Evolutionary conservation across 1,140 invertebrate genomes (phyloP), one percentile per base, ranked within the genome.

Genomic region (Drosophila nasuta): DNA sequence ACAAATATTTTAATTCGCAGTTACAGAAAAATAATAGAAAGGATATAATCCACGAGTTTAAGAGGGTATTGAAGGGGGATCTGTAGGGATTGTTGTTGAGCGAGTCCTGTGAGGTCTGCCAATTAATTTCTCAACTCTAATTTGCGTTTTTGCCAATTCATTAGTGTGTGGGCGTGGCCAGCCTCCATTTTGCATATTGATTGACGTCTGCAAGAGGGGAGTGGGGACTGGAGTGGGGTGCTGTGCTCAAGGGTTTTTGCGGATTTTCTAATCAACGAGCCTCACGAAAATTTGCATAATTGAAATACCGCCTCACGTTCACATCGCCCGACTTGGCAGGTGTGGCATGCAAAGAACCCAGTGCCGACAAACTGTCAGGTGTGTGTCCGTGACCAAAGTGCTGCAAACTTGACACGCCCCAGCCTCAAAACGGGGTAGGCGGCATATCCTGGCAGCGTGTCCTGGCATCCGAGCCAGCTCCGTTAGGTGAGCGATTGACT

Each of bases 221-320:
- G 1, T 7, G 3, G 10, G 30, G 7, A 33, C 30, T 5, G 7
- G 8, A 10, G 35, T 7, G 10, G 35, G 35, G 8, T n/a, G 25
- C 20, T 48, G 28, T 49, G 74, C 75, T 82, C 68, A 69, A 77
- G 77, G 56, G 54, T 65, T 77, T 71, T 69, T 57, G 67, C 35
- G 85, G 85, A 89, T 87, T 87, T 87, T 85, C 72, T 89, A 89
- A 89, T 89, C 85, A 89, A 85, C 81, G 69, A 56, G 72, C 59
- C 69, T 64, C 57, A 57, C 72, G 38, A 79, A 83, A 89, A 57
- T 89, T 89, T 89, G 86, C 85, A 89, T 89, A 89, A 89, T 89
- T 89, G 82, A 90, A 90, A 82, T 69, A 69, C 66, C 69, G 68
- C 66, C 80, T 56, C 65, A 64, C 68, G 67, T 82, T 68, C 63